Base-by-base conservation (phyloP, 2,797 vertebrate genomes). In the Galago senegalensis region DNA sequence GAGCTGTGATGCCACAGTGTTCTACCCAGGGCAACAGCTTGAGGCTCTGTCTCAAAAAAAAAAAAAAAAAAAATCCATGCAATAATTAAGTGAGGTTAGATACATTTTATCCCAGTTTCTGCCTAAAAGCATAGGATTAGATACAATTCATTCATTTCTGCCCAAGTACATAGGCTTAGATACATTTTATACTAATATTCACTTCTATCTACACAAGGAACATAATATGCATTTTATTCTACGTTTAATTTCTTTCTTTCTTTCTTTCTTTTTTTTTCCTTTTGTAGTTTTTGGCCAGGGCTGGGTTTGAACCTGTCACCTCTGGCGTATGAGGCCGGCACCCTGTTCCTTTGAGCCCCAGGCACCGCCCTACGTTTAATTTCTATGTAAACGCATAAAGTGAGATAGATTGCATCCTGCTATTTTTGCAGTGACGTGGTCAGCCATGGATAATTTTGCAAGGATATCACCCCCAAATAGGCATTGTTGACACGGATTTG, bases 401-500 rank as follows among this genome's bases (percentile, higher is more conserved):
- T 7, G 12, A 25, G 67, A 58, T 43, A 43, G 43, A 94, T 95
- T 97, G 95, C 70, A 92, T 82, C 95, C 60, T 89, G 56, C 18
- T 16, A 23, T 73, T 72, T 87, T 18, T 29, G 3, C 25, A 87
- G 53, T 60, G 14, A 49, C 13, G 13, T 49, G 49, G 18, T 10
- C 49, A 31, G 53, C 9, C 8, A 4, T 8, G 12, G 46, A 6
- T 40, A 12, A 23, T 31, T 72, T 60, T 43, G 11, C 27, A 58
- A 1, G 0, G 0, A 9, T 13, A 29, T 14, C 34, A 1, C 34
- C 27, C 18, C 3, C 0, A 18, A 34, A 29, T 31, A 20, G 27
- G 34, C 2, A 0, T 72, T 0, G 2, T 21, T 8, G 34, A 2
- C 37, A 37, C 6, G 13, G 49, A 31, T 31, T 11, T 21, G 2